Base-by-base conservation (phyloP, 1,140 invertebrate genomes). In the Lucilia sericata region DNA sequence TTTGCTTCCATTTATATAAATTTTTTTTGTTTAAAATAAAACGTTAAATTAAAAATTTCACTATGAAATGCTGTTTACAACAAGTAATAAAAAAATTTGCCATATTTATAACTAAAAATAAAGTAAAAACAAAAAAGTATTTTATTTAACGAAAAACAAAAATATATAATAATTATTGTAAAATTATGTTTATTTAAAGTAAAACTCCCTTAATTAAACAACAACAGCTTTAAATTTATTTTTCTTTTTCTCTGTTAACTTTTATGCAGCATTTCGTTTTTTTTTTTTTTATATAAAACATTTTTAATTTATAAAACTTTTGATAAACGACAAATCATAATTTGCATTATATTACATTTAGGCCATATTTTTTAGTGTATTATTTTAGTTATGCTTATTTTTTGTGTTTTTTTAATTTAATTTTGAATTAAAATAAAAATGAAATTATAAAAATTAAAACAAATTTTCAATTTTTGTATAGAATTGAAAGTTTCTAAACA, bases 11-110 rank as follows among this genome's bases (percentile, higher is more conserved):
- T 80, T 30, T 30, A 30, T 30, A 30, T 30, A 30, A 30, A n/a
- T n/a, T 30, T 30, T 80, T 80, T 42, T 42, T 80, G 42, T 80
- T 80, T 51, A 80, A 70, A 70, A 80, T 80, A 49, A 80, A 76
- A 21, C 51, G 21, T 80, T 80, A 21, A 55, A 8, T 12, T 10
- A 82, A 19, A 74, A 65, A 82, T 82, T 82, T 47, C 25, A 70
- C 55, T 70, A 82, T 82, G 25, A 60, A 30, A 82, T 82, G 51
- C 65, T 70, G 34, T 82, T 82, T 70, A 70, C 36, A 70, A 82
- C 81, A 82, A 55, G 25, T 30, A 82, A 65, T 21, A 74, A 82
- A 49, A 82, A 17, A 42, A 49, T 36, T 82, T 74, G 65, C 65
- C 82, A 82, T 65, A 82, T 82, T 70, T 82, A 60, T 65, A 65